A percentile compares a stretch with the other conserved stretches of the same genome.
Evolutionary conservation across 2,888 invertebrate species (phyloP).

Genomic region (Minunthozetes semirufus): DNA sequence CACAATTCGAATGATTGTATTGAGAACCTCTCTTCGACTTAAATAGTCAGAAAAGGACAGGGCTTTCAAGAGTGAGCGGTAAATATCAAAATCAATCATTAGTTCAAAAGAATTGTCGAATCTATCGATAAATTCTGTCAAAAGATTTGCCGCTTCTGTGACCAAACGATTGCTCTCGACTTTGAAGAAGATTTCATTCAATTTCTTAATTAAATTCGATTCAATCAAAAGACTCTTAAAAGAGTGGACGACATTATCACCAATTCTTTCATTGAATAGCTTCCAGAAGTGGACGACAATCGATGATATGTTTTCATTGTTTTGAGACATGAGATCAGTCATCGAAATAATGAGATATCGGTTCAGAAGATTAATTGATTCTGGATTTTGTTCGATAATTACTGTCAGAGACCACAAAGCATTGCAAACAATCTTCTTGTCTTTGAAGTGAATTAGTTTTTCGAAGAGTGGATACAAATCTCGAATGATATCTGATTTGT

Average conservation of each 20-base stretch:
- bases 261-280: background rate
- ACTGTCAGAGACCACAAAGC: background rate
- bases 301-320: background rate
- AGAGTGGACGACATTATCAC: background rate
- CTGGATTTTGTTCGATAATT: background rate
- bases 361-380: background rate
- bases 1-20: background rate
- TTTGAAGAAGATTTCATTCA: background rate
- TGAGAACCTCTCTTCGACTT: background rate
- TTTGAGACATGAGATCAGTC: background rate
- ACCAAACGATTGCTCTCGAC: background rate
- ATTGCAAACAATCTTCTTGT: background rate
- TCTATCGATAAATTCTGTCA: background rate
- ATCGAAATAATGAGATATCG: background rate
- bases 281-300: background rate
- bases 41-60: background rate
- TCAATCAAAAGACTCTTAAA: background rate
- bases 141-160: background rate
- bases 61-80: background rate
- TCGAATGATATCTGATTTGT: background rate
- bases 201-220: background rate
- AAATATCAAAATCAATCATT: background rate
- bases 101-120: background rate
- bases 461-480: background rate
- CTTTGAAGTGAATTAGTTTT: slow-evolving; percentile 16